Evolutionary conservation across 1,140 invertebrate species (phyloP).

Genomic region (Drosophila sechellia): DNA sequence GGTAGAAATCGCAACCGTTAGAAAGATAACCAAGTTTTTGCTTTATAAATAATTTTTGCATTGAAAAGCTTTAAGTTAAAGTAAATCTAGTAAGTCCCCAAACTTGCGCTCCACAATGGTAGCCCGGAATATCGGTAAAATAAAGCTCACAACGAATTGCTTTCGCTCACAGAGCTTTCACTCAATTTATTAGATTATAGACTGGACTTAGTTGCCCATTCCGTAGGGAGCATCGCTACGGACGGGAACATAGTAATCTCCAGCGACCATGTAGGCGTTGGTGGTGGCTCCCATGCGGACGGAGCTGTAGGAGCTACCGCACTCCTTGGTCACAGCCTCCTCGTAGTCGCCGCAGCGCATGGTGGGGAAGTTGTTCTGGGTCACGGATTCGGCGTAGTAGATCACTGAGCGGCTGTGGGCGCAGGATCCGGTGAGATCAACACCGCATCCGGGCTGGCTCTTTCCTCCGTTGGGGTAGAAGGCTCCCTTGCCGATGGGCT

Average conservation of each 20-base stretch:
- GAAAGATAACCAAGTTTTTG: too few relatives aligned
- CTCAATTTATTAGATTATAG: slow-evolving; percentile 26
- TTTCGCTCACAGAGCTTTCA: slow-evolving; percentile 38
- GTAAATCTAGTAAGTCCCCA: neutral
- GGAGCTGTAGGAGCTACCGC: slow-evolving; percentile 66
- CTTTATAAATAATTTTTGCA: too few relatives aligned
- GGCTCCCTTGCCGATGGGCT: slow-evolving; percentile 85
- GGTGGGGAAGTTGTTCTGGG: slow-evolving; percentile 61
- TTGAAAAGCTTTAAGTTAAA: neutral
- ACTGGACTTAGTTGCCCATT: slow-evolving; percentile 44
- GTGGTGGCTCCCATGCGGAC: slow-evolving; percentile 83
- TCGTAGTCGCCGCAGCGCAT: slow-evolving; percentile 68
- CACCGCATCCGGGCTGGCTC: slow-evolving; percentile 86
- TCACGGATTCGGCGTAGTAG: slow-evolving; percentile 86
- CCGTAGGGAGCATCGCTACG: slow-evolving; percentile 78
- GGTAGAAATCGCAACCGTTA: too few relatives aligned
- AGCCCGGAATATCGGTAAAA: neutral
- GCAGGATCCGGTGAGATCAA: slow-evolving; percentile 83
- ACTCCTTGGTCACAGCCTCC: slow-evolving; percentile 56
- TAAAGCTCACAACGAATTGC: slow-evolving; percentile 1
- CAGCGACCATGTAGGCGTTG: slow-evolving; percentile 81
- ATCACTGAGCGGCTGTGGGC: slow-evolving; percentile 85
- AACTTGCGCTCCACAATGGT: neutral
- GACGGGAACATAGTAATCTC: slow-evolving; percentile 75
- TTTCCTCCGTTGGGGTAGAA: slow-evolving; percentile 86